These are phyloP conservation scores for Etheostoma spectabile DNA, from an alignment of 2,113 vertebrate species.

Conservation along the genomic window DNA sequence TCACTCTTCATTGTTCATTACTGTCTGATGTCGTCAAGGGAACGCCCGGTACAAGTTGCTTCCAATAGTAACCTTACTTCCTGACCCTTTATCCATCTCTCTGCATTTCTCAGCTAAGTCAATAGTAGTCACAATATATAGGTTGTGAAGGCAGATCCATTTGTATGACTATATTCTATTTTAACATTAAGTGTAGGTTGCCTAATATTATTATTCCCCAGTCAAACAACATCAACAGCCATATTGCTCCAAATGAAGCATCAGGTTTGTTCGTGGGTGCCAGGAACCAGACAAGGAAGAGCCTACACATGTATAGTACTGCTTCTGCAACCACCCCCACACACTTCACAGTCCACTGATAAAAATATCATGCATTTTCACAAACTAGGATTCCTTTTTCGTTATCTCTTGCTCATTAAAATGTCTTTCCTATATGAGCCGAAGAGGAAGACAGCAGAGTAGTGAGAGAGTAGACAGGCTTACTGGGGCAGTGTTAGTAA, in stretches of 20 bases:
- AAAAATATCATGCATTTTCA: constrained; percentile 67
- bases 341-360: constrained; percentile 66
- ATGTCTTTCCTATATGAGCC: constrained; percentile 25
- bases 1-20: constrained; percentile 76
- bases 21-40: constrained; percentile 25
- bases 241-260: constrained; percentile 57
- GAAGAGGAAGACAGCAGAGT: constrained; percentile 40
- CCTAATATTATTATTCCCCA: constrained; percentile 38
- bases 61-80: constrained; percentile 35
- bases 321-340: constrained; percentile 61
- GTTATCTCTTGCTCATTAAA: constrained; percentile 71
- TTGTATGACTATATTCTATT: neutral
- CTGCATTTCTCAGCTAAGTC: constrained; percentile 30
- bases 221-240: constrained; percentile 48
- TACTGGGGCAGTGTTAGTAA: constrained; percentile 45
- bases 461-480: constrained; percentile 42
- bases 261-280: constrained; percentile 59
- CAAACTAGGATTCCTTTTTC: constrained; percentile 60
- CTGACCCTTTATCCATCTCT: constrained; percentile 11
- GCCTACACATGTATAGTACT: constrained; percentile 49
- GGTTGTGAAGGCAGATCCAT: constrained; percentile 17
- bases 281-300: constrained; percentile 34
- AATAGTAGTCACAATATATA: constrained; percentile 15
- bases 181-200: constrained; percentile 38
- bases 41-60: constrained; percentile 23